Evolutionary conservation across 2,113 vertebrate genomes (phyloP).

Genomic region (Callipepla californica): DNA sequence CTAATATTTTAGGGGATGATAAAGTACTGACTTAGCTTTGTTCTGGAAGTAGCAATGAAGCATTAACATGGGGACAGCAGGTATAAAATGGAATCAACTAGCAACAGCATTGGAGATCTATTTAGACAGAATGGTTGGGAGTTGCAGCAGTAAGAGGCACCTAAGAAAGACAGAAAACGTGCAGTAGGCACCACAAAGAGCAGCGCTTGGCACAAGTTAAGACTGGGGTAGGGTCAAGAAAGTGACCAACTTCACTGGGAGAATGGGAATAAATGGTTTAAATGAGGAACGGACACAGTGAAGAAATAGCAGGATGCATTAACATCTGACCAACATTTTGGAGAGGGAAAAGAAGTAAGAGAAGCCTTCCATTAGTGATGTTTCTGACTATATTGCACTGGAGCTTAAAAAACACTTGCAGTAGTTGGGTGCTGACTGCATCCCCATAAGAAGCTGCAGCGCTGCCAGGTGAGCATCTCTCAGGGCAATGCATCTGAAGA

Average conservation of each 20-base stretch:
- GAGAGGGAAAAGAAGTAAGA: background rate
- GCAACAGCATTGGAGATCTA: background rate
- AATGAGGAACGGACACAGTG: background rate
- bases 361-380: background rate
- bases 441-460: background rate
- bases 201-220: fast-evolving
- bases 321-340: background rate
- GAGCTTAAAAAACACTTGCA: fast-evolving
- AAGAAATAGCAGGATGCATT: background rate
- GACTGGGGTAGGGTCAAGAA: background rate
- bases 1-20: background rate
- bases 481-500: background rate
- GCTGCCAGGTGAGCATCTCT: background rate
- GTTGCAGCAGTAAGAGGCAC: background rate
- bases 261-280: background rate
- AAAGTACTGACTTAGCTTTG: background rate
- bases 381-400: background rate
- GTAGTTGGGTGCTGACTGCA: background rate
- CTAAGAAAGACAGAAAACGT: background rate
- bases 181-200: background rate
- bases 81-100: background rate
- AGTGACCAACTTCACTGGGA: background rate
- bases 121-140: fast-evolving
- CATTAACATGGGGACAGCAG: fast-evolving
- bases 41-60: background rate